phyloP scores from a whole-genome alignment of 2,888 invertebrate genomes.

The Dryobotodes eremita region DNA sequence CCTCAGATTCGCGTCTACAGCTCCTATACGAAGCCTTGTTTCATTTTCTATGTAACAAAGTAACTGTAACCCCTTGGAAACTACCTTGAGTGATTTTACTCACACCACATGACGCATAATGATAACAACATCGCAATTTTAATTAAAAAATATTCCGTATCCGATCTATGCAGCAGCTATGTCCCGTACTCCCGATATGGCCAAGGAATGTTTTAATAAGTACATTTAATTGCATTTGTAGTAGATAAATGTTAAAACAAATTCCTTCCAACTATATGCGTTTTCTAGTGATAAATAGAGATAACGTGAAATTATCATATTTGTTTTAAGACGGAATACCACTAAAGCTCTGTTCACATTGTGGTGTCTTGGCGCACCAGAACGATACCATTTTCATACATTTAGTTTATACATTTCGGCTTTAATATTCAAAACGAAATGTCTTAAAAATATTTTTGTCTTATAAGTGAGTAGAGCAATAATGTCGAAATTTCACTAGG shows the following conservation, averaged over 20 bases:
- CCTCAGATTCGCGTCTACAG: too few relatives aligned
- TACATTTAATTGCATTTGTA: neutral
- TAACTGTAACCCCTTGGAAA: neutral
- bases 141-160: slow-evolving; percentile 34
- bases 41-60: too few relatives aligned
- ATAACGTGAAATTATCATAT: neutral
- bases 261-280: neutral
- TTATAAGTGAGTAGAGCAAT: too few relatives aligned
- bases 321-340: neutral
- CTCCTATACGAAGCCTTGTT: too few relatives aligned
- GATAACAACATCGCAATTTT: slow-evolving; percentile 10
- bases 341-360: neutral
- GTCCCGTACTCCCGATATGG: slow-evolving; percentile 11
- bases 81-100: neutral
- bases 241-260: neutral
- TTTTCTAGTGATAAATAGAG: neutral
- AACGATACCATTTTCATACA: too few relatives aligned
- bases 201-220: slow-evolving; percentile 33
- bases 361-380: too few relatives aligned
- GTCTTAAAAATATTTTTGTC: too few relatives aligned
- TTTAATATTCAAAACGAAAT: too few relatives aligned
- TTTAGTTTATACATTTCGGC: too few relatives aligned
- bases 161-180: neutral
- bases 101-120: neutral
- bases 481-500: too few relatives aligned